Percentiles rank a stretch among this genome's conserved stretches.
phyloP scores from a whole-genome alignment of 1,140 invertebrate species.

The Conus betulinus region DNA sequence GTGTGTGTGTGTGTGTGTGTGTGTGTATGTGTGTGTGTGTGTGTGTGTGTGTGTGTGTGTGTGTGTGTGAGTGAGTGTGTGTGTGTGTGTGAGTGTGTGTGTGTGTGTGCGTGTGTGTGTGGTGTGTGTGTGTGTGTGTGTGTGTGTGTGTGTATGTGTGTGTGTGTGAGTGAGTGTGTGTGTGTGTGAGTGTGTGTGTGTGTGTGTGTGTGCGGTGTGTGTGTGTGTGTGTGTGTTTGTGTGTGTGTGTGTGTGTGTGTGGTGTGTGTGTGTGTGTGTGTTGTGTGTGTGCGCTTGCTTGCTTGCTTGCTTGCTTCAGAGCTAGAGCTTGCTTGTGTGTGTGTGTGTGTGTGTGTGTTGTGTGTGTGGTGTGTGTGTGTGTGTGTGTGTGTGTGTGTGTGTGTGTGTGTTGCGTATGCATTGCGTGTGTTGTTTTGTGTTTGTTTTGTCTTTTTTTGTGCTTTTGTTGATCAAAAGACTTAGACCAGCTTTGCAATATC shows the following conservation, averaged over 20 bases:
- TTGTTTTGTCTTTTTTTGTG: too few relatives aligned
- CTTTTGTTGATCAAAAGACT: too few relatives aligned
- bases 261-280: constrained; percentile 7
- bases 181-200: too few relatives aligned
- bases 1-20: neutral
- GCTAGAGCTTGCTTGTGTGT: neutral
- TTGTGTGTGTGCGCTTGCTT: too few relatives aligned
- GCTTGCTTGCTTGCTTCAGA: neutral
- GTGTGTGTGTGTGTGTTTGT: too few relatives aligned
- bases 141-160: neutral
- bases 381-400: too few relatives aligned
- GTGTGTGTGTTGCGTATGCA: too few relatives aligned
- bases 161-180: neutral
- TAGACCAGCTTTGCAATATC: too few relatives aligned
- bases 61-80: neutral
- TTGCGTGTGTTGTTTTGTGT: too few relatives aligned
- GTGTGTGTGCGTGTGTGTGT: neutral
- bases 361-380: too few relatives aligned
- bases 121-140: neutral
- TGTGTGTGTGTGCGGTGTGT: too few relatives aligned
- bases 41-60: constrained; percentile 8
- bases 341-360: neutral
- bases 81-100: neutral
- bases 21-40: neutral
- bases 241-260: neutral